Evolutionary conservation across 2,113 vertebrate species (phyloP).

Genomic region (Melanerpes aurifrons): DNA sequence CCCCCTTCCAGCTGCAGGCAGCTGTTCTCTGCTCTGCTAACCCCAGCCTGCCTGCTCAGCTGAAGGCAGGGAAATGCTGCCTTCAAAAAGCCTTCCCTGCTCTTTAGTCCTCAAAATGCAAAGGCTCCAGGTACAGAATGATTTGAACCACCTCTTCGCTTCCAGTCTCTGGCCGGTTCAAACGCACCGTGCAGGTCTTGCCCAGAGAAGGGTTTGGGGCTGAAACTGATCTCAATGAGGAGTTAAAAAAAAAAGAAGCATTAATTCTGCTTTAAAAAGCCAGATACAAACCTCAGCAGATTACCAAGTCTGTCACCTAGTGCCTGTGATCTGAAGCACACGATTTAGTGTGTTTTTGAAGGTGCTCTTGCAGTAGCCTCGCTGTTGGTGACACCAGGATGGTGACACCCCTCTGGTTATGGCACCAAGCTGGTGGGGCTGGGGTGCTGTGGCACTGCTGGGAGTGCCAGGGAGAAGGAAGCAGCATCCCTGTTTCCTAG

Average conservation of each 20-base stretch:
- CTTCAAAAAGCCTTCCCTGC: not conserved
- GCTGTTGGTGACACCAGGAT: not conserved
- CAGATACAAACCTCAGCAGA: not conserved
- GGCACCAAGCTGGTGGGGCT: not conserved
- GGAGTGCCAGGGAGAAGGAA: not conserved
- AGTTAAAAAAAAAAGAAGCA: not conserved
- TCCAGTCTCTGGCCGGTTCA: not conserved
- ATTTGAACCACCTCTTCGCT: not conserved
- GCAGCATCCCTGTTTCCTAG: not conserved
- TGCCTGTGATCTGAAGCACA: not conserved
- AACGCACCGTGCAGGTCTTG: not conserved
- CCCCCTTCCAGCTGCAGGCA: conserved; percentile 12
- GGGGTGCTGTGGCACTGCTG: not conserved
- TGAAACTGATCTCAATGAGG: not conserved
- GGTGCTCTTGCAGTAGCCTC: not conserved
- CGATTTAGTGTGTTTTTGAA: not conserved
- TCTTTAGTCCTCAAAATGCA: not conserved
- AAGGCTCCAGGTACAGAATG: not conserved
- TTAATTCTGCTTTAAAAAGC: not conserved
- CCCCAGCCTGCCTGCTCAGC: not conserved
- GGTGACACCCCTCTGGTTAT: not conserved
- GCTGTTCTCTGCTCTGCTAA: not conserved
- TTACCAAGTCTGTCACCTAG: not conserved
- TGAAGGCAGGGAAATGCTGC: not conserved
- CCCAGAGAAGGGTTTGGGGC: not conserved